These are phyloP conservation scores for Junonia oenone DNA, from an alignment of 2,888 invertebrate species.

Conservation along the genomic window DNA sequence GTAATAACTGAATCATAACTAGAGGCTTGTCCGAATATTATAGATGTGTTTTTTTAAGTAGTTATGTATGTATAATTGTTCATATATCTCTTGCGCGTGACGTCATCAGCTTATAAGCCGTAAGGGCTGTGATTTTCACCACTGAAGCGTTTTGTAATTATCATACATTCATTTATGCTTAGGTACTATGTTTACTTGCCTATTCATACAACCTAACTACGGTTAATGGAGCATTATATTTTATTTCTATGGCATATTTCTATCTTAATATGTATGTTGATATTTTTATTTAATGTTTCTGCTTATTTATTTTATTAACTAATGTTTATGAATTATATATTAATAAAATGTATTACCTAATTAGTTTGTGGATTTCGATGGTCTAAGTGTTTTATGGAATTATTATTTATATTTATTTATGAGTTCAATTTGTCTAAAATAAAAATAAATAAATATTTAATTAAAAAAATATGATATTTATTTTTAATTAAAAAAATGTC, in stretches of 20 bases:
- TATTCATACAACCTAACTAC: neutral
- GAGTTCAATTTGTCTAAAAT: neutral
- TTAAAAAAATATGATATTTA: neutral
- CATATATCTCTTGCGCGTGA: neutral
- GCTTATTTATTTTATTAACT: too few relatives aligned
- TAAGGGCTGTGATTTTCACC: neutral
- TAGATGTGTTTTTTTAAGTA: neutral
- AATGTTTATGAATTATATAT: too few relatives aligned
- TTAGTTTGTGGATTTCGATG: too few relatives aligned
- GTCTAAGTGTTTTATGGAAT: neutral
- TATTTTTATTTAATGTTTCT: too few relatives aligned
- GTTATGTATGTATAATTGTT: neutral
- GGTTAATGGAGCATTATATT: neutral
- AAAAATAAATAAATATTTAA: neutral
- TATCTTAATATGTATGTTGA: too few relatives aligned
- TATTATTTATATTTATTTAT: neutral
- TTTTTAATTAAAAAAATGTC: neutral
- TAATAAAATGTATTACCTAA: too few relatives aligned
- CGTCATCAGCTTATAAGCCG: neutral
- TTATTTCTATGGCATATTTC: neutral
- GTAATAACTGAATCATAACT: neutral
- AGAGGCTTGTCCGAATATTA: neutral
- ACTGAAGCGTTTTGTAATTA: constrained; percentile 1
- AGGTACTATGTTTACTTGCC: neutral
- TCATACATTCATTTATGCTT: neutral